These are phyloP conservation scores for Aspiorhynchus laticeps DNA, from an alignment of 2,113 vertebrate genomes.

Conservation along the genomic window DNA sequence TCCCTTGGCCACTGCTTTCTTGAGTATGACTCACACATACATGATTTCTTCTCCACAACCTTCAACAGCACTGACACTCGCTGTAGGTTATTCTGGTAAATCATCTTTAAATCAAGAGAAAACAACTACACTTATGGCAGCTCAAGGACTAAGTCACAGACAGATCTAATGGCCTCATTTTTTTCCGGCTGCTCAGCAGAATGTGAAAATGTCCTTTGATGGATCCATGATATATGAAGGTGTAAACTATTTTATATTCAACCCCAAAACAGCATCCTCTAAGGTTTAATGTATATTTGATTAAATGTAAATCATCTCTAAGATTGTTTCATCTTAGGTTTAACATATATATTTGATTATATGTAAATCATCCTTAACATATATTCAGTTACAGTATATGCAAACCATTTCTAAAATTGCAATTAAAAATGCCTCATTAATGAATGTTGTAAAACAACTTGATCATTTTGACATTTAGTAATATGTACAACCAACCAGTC, in stretches of 20 bases:
- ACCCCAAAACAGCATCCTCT: background rate
- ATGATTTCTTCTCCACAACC: conserved; percentile 28
- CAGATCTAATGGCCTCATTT: conserved; percentile 27
- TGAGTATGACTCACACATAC: conserved; percentile 29
- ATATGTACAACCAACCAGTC: background rate
- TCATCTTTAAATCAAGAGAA: conserved; percentile 52
- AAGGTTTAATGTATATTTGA: background rate
- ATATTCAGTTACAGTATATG: background rate
- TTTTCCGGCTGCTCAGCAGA: conserved; percentile 60
- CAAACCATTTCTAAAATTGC: background rate
- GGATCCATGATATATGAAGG: conserved; percentile 26
- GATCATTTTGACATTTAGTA: background rate
- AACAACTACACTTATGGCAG: conserved; percentile 54
- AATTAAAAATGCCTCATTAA: too few species aligned
- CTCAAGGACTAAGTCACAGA: conserved; percentile 67
- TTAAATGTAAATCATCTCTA: background rate
- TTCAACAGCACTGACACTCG: conserved; percentile 50
- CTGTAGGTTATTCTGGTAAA: conserved; percentile 61
- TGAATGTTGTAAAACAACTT: background rate
- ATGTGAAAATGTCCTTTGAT: conserved; percentile 46
- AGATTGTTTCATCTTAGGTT: background rate
- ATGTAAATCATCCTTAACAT: background rate
- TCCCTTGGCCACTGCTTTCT: conserved; percentile 4
- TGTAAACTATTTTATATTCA: conserved; percentile 10
- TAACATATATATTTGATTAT: background rate